phyloP scores from a whole-genome alignment of 2,888 invertebrate genomes.

The Cephus sareptanus region DNA sequence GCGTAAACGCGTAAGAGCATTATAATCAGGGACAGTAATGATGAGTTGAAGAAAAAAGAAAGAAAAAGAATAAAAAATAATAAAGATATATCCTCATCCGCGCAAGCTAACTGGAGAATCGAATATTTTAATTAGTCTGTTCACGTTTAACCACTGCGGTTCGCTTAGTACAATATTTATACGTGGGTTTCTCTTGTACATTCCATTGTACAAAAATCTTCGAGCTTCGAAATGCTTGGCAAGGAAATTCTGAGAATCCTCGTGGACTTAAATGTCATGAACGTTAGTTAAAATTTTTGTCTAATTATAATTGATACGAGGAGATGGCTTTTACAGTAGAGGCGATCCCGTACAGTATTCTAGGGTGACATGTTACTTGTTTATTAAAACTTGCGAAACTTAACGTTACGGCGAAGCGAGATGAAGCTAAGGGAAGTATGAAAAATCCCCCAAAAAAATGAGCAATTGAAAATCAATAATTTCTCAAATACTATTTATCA shows the following conservation, averaged over 20 bases:
- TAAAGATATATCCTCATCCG: not conserved
- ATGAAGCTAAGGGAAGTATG: not conserved
- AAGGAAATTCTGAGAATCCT: not conserved
- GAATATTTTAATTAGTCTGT: not conserved
- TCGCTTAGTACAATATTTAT: no score
- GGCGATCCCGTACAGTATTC: constrained; percentile 17
- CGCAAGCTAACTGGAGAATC: not conserved
- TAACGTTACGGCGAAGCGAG: not conserved
- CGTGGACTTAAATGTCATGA: not conserved
- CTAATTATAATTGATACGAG: constrained; percentile 15
- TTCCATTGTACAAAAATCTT: not conserved
- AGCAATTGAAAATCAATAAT: not conserved
- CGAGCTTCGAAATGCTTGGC: not conserved
- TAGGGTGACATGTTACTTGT: constrained; percentile 3
- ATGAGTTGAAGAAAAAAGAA: not conserved
- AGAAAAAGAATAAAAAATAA: constrained; percentile 4
- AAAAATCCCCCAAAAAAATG: not conserved
- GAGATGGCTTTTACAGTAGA: not conserved
- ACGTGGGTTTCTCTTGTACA: not conserved
- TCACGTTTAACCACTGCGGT: not conserved
- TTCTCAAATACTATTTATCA: not conserved
- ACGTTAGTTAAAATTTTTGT: not conserved
- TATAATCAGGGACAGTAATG: not conserved
- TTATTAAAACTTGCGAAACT: not conserved
- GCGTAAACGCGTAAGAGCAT: not conserved